A percentile compares a stretch with the other conserved stretches of the same genome.
phyloP scores from a whole-genome alignment of 2,797 vertebrate genomes.

The Premnoplex brunnescens region DNA sequence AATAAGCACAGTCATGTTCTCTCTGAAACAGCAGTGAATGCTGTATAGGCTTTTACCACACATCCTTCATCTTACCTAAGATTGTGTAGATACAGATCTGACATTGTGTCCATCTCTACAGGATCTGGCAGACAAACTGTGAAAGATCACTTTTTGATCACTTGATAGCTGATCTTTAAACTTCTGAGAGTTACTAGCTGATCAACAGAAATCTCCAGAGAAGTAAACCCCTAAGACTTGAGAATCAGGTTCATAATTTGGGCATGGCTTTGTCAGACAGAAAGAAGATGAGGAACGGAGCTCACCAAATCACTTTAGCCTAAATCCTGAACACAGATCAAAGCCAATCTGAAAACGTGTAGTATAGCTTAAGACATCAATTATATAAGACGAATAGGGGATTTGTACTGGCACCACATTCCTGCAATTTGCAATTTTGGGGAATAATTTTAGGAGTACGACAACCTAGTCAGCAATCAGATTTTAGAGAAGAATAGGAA shows the following conservation, averaged over 20 bases:
- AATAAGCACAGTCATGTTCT: background rate
- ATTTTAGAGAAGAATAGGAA: background rate
- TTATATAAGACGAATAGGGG: background rate
- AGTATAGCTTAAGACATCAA: background rate
- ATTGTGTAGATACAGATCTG: background rate
- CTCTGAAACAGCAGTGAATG: background rate
- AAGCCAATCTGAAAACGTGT: background rate
- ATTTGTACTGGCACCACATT: background rate
- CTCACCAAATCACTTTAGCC: background rate
- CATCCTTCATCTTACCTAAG: background rate
- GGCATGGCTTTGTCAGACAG: background rate
- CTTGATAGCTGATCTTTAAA: background rate
- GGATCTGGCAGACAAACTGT: background rate
- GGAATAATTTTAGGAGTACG: background rate
- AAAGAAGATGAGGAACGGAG: background rate
- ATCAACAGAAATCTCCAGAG: background rate
- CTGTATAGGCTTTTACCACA: background rate
- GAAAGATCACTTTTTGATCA: background rate
- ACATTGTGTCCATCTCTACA: background rate
- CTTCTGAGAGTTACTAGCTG: background rate
- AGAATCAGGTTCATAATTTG: background rate
- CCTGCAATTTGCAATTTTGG: background rate
- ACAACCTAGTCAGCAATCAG: background rate
- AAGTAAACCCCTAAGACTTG: background rate
- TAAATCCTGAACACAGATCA: background rate